phyloP scores from a whole-genome alignment of 2,797 vertebrate species.

The Rachycentron canadum region DNA sequence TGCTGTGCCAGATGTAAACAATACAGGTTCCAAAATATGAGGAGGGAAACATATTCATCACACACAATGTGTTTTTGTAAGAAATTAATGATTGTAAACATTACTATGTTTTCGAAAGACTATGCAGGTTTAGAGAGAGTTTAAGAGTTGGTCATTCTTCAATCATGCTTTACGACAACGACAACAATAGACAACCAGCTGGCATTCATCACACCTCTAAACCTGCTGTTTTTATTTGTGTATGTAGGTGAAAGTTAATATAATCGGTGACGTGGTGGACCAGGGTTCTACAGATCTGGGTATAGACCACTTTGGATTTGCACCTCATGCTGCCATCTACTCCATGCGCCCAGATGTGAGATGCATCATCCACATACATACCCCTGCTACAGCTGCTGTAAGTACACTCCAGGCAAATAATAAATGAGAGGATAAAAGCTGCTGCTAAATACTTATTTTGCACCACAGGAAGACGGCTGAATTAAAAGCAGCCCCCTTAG shows the following conservation, averaged over 20 bases:
- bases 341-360: slow-evolving; percentile 93
- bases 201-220: not conserved
- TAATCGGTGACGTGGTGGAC: slow-evolving; percentile 95
- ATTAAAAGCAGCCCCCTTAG: slow-evolving; percentile 56
- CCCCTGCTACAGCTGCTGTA: slow-evolving; percentile 93
- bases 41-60: not conserved
- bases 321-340: slow-evolving; percentile 94
- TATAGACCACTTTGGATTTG: slow-evolving; percentile 91
- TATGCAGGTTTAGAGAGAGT: slow-evolving; percentile 1
- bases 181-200: not conserved
- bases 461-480: slow-evolving; percentile 26
- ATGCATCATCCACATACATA: slow-evolving; percentile 95
- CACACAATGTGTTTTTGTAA: not conserved
- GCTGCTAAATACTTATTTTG: slow-evolving; percentile 58
- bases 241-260: slow-evolving; percentile 94
- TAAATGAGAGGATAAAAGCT: slow-evolving; percentile 47
- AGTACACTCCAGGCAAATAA: slow-evolving; percentile 76
- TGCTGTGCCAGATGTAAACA: not conserved
- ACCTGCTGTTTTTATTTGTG: not conserved
- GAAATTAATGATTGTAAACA: slow-evolving; percentile 7
- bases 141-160: slow-evolving; percentile 7
- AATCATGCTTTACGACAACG: not conserved
- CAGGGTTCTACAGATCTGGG: slow-evolving; percentile 91
- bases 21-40: not conserved
- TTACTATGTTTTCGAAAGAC: not conserved